A percentile compares a stretch with the other conserved stretches of the same genome.
phyloP scores from a whole-genome alignment of 2,113 vertebrate genomes.

The Sinocyclocheilus rhinocerous region DNA sequence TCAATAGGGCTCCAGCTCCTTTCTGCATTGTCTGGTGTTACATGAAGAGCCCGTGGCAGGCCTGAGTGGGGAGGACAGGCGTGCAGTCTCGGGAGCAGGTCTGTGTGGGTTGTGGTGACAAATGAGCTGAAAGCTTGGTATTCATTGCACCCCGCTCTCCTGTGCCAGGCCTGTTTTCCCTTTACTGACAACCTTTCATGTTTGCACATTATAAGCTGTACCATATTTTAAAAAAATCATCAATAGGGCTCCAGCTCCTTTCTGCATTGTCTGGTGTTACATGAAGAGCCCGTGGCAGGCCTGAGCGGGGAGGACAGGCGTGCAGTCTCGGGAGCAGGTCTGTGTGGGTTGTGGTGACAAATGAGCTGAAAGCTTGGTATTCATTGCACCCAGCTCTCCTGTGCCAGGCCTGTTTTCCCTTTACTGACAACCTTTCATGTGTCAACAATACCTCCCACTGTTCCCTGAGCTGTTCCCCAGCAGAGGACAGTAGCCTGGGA shows the following conservation, averaged over 20 bases:
- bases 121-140: conserved; percentile 50
- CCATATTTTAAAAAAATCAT: no score
- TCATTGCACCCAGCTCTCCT: conserved; percentile 33
- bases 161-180: no score
- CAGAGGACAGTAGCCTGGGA: no score
- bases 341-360: conserved; percentile 49
- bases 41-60: conserved; percentile 42
- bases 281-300: conserved; percentile 43
- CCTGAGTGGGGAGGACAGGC: conserved; percentile 50
- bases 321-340: conserved; percentile 48
- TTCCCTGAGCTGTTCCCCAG: no score
- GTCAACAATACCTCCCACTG: no score
- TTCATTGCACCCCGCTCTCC: conserved; percentile 41
- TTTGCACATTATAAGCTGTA: no score
- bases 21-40: conserved; percentile 34
- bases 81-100: conserved; percentile 48
- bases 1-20: conserved; percentile 19
- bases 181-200: no score
- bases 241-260: conserved; percentile 18
- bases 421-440: no score
- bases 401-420: no score
- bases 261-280: conserved; percentile 34
- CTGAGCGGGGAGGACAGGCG: conserved; percentile 50
- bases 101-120: conserved; percentile 49
- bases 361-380: conserved; percentile 52